These are phyloP conservation scores for Astur gentilis DNA, from an alignment of 2,113 vertebrate species.

Conservation along the genomic window DNA sequence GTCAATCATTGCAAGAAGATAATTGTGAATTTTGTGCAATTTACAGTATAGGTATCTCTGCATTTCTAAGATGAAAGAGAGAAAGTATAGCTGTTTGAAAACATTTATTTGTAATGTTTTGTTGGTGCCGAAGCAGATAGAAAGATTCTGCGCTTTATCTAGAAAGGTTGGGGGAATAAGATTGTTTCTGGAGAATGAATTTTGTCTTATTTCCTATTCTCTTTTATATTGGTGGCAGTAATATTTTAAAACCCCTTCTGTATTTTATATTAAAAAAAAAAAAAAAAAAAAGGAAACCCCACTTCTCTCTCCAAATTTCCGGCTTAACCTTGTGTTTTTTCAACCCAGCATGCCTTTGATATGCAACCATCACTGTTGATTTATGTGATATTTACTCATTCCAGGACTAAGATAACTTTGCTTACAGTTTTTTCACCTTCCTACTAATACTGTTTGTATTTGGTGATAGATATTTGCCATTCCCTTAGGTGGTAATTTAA, in stretches of 20 bases:
- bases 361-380: neutral
- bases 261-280: neutral
- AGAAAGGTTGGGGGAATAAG: neutral
- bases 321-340: neutral
- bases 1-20: neutral
- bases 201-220: neutral
- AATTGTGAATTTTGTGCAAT: constrained; percentile 1
- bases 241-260: neutral
- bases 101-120: constrained; percentile 31
- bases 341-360: neutral
- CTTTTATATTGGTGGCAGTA: neutral
- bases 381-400: neutral
- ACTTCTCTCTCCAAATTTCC: neutral
- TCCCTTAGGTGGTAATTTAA: neutral
- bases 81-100: neutral
- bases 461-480: neutral
- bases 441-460: neutral
- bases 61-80: neutral
- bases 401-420: neutral
- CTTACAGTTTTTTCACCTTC: neutral
- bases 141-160: neutral
- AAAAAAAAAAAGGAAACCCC: neutral
- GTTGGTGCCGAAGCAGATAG: neutral
- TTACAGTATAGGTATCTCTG: neutral
- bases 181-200: neutral